Percentiles rank a stretch among this genome's conserved stretches.
Evolutionary conservation across 1,140 invertebrate genomes (phyloP).

Genomic region (Philopotamus ludificatus): DNA sequence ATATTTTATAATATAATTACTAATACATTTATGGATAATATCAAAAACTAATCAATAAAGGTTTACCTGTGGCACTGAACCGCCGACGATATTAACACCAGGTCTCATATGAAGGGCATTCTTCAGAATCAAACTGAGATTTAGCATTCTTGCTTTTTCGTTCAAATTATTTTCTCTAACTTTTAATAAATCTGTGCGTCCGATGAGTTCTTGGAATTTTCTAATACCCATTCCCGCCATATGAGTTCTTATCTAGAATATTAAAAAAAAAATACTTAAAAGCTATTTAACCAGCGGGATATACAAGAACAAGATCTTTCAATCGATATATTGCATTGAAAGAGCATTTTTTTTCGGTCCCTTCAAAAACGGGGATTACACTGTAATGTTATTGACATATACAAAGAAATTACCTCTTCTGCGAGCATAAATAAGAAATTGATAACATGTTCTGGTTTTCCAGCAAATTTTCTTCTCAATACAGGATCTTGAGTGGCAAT

Average conservation of each 20-base stretch:
- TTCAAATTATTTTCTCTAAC: constrained; percentile 61
- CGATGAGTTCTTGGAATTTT: constrained; percentile 90
- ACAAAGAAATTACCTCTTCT: constrained; percentile 74
- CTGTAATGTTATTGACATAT: background rate
- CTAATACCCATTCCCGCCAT: constrained; percentile 91
- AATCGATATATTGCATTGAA: no score
- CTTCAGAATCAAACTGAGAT: constrained; percentile 83
- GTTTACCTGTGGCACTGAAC: constrained; percentile 67
- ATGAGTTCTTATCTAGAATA: constrained; percentile 68
- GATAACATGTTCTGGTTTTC: constrained; percentile 95
- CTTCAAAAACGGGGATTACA: background rate
- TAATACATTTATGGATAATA: no score
- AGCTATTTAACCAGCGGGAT: constrained; percentile 18
- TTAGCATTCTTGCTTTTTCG: constrained; percentile 81
- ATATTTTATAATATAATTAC: background rate
- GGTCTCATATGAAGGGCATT: constrained; percentile 88
- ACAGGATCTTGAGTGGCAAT: constrained; percentile 97
- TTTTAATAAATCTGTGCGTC: constrained; percentile 87
- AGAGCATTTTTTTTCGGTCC: background rate
- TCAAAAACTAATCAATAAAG: constrained; percentile 36
- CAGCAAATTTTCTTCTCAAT: constrained; percentile 93
- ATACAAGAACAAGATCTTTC: constrained; percentile 11
- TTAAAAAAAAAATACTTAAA: constrained; percentile 13
- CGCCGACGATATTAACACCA: constrained; percentile 87
- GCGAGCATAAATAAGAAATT: constrained; percentile 98